Percentiles rank a stretch among this genome's conserved stretches.
Conservation (phyloP, 2,797 vertebrate genomes). For the Poecilia gillii region DNA sequence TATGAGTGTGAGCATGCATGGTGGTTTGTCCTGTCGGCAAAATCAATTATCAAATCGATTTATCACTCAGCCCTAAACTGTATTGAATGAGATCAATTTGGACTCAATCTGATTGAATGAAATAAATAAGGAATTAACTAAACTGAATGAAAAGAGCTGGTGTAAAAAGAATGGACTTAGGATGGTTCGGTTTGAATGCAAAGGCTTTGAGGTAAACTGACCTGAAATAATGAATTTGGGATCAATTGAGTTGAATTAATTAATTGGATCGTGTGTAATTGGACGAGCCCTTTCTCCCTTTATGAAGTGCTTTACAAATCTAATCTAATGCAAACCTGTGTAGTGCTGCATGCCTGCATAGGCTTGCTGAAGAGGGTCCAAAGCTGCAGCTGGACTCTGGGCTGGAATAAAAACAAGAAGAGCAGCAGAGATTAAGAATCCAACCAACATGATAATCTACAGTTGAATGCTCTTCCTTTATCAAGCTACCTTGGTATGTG, state of each 20-base stretch:
- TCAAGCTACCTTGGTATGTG: constrained; percentile 87
- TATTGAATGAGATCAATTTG: background rate
- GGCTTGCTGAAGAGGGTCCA: constrained; percentile 92
- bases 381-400: constrained; percentile 88
- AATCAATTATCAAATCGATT: no score
- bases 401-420: constrained; percentile 68
- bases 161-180: background rate
- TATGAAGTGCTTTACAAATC: background rate
- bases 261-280: background rate
- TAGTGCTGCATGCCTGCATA: constrained; percentile 96
- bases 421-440: constrained; percentile 7
- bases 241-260: background rate
- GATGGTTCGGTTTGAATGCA: background rate
- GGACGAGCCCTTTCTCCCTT: background rate
- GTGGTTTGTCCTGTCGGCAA: background rate
- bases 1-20: background rate
- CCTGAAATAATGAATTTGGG: background rate
- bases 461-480: background rate
- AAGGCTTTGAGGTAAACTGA: background rate
- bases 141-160: background rate
- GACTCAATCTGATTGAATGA: background rate
- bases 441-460: background rate
- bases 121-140: background rate
- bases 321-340: constrained; percentile 81
- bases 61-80: background rate